A percentile compares a stretch with the other conserved stretches of the same genome.
These are phyloP conservation scores for Ondatra zibethicus DNA, from an alignment of 2,113 vertebrate species.

Conservation along the genomic window DNA sequence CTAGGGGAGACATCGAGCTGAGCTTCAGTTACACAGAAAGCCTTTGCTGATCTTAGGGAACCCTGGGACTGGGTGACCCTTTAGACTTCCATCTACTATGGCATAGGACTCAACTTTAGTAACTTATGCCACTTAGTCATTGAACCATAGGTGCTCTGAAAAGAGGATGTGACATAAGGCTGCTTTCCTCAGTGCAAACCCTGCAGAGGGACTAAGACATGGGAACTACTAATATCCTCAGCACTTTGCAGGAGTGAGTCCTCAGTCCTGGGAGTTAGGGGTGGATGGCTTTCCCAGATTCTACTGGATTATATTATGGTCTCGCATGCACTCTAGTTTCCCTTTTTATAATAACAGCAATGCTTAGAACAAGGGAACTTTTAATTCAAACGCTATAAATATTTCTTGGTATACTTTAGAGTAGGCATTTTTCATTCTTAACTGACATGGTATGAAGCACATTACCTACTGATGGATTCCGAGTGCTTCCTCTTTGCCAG, in stretches of 20 bases:
- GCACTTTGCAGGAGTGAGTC: neutral
- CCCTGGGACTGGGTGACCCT: neutral
- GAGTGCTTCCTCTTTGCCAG: neutral
- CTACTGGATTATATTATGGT: neutral
- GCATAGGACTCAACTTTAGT: neutral
- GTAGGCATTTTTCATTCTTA: neutral
- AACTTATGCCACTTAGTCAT: neutral
- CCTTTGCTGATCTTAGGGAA: neutral
- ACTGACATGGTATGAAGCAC: neutral
- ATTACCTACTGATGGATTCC: neutral
- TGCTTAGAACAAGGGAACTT: neutral
- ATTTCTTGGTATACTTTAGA: neutral
- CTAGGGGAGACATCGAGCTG: neutral
- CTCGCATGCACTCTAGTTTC: neutral
- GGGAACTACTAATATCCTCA: neutral
- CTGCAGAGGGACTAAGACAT: neutral
- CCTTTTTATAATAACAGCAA: neutral
- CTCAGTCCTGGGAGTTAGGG: rapidly evolving
- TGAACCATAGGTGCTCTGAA: neutral
- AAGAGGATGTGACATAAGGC: neutral
- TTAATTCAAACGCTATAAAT: neutral
- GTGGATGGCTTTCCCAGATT: neutral
- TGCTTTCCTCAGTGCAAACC: neutral
- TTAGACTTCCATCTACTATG: neutral
- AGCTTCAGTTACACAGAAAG: neutral